These are phyloP conservation scores for Drosophila santomea DNA, from an alignment of 1,140 invertebrate species.

Conservation along the genomic window DNA sequence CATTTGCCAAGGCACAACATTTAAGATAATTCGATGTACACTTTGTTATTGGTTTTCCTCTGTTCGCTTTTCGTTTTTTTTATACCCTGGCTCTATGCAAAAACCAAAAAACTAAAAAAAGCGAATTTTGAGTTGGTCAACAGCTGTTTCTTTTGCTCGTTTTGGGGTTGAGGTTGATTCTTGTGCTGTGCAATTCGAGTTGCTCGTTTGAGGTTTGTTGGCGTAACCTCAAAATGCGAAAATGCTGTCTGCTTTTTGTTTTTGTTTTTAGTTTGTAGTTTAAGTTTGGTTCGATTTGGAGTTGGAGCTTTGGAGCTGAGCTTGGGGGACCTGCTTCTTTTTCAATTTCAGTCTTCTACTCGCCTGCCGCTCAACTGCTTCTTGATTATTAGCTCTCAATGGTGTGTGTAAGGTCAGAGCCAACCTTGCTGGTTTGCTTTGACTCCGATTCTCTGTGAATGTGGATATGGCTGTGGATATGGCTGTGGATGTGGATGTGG, in stretches of 20 bases:
- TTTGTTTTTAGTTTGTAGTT: not conserved
- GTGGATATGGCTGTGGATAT: not conserved
- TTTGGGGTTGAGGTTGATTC: constrained; percentile 76
- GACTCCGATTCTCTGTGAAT: constrained; percentile 61
- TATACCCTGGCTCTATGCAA: constrained; percentile 23
- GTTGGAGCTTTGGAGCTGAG: not conserved
- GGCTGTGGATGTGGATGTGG: constrained; percentile 5
- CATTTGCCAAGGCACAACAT: constrained; percentile 60
- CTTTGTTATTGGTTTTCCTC: constrained; percentile 34
- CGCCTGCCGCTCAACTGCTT: constrained; percentile 71
- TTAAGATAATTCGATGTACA: constrained; percentile 61
- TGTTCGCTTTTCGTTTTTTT: constrained; percentile 10
- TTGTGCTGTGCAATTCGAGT: constrained; percentile 52
- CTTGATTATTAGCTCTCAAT: constrained; percentile 65
- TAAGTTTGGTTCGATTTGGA: constrained; percentile 19
- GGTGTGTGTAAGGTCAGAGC: constrained; percentile 69
- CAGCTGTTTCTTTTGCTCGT: constrained; percentile 58
- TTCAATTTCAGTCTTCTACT: constrained; percentile 39
- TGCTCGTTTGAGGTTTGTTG: constrained; percentile 34
- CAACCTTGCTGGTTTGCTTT: constrained; percentile 68
- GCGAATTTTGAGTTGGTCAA: constrained; percentile 39
- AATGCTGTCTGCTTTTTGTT: constrained; percentile 11
- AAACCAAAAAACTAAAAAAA: constrained; percentile 4
- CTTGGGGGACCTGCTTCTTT: constrained; percentile 50
- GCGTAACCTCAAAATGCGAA: constrained; percentile 63